Conservation (phyloP, 2,888 invertebrate genomes). For the Luperina nickerlii region DNA sequence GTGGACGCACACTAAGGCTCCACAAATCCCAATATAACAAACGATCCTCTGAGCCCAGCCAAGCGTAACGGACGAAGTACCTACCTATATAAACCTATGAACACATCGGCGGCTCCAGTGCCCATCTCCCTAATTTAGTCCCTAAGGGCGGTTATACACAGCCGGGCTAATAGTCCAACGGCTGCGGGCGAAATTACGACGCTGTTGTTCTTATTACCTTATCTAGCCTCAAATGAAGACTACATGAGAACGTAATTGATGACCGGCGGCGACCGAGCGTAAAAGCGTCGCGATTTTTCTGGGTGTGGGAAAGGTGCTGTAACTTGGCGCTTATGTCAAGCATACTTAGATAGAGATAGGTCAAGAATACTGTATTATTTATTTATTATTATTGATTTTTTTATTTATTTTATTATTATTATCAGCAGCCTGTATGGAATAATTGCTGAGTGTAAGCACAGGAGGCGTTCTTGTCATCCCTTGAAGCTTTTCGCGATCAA, state of each 20-base stretch:
- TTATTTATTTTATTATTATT: no score
- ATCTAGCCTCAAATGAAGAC: neutral
- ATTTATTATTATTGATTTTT: no score
- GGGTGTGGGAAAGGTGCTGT: neutral
- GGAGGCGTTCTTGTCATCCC: neutral
- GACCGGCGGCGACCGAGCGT: neutral
- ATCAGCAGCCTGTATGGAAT: neutral
- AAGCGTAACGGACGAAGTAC: slow-evolving; percentile 3
- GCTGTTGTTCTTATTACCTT: slow-evolving; percentile 10
- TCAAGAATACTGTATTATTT: neutral
- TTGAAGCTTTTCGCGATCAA: neutral
- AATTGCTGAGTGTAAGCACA: neutral
- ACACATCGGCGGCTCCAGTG: slow-evolving; percentile 8
- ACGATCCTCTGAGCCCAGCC: slow-evolving; percentile 25
- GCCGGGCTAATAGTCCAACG: neutral
- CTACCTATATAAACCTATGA: slow-evolving; percentile 39
- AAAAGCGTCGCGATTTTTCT: neutral
- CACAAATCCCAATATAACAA: slow-evolving; percentile 25
- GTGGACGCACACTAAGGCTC: no score
- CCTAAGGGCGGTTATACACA: slow-evolving; percentile 27
- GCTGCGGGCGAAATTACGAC: neutral
- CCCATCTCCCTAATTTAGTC: slow-evolving; percentile 27
- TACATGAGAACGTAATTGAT: slow-evolving; percentile 8
- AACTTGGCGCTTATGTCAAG: neutral
- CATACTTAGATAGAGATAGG: neutral